Evolutionary conservation across 2,113 vertebrate species (phyloP).

Genomic region (Corythoichthys haematopterus): DNA sequence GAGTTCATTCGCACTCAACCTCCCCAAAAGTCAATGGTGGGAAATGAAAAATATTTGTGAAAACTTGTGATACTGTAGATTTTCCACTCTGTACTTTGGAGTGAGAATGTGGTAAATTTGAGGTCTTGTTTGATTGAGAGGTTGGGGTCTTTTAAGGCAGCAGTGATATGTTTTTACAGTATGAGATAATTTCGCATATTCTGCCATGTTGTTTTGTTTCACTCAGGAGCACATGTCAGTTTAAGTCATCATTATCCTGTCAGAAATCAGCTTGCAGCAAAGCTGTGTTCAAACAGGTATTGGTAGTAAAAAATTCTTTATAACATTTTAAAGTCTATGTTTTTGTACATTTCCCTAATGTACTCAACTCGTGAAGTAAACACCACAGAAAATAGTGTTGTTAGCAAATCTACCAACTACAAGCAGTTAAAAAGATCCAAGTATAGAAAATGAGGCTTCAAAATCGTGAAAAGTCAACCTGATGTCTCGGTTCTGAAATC

Average conservation of each 20-base stretch:
- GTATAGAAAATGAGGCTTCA: not conserved
- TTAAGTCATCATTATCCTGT: not conserved
- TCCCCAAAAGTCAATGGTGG: conserved; percentile 59
- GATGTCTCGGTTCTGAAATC: not conserved
- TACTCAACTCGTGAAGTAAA: not conserved
- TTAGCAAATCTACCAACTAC: not conserved
- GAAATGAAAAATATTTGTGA: not conserved
- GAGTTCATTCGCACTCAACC: conserved; percentile 70
- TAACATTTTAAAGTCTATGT: not conserved
- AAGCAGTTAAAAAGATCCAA: not conserved
- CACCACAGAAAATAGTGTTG: not conserved
- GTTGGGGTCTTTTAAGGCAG: not conserved
- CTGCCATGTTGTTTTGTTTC: not conserved
- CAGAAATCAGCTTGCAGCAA: not conserved
- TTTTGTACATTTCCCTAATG: not conserved
- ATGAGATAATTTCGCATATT: not conserved
- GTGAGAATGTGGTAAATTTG: not conserved
- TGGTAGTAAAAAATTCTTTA: not conserved
- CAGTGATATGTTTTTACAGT: not conserved
- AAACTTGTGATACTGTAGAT: too few relatives aligned
- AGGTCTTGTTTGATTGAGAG: too few relatives aligned
- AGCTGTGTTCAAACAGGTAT: not conserved
- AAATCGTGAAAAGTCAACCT: not conserved
- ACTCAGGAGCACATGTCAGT: not conserved
- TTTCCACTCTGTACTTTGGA: not conserved